A percentile compares a stretch with the other conserved stretches of the same genome.
Evolutionary conservation across 2,888 invertebrate species (phyloP).

Genomic region (Amphipoea lucens): DNA sequence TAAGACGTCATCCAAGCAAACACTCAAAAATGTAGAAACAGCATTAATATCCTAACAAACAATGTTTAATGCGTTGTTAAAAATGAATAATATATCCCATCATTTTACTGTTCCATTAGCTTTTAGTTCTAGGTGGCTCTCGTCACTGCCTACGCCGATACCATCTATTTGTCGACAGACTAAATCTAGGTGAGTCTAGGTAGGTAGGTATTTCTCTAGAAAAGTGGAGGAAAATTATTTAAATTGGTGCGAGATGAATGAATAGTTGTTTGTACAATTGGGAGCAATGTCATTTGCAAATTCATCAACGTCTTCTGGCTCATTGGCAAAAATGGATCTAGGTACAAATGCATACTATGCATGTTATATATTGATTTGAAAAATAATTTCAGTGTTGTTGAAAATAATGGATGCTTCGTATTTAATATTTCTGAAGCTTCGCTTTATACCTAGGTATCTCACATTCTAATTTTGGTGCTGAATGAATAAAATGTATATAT

Average conservation of each 20-base stretch:
- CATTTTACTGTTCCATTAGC: constrained; percentile 75
- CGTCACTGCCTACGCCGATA: constrained; percentile 71
- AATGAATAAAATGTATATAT: not conserved
- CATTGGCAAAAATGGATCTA: not conserved
- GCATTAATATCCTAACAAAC: constrained; percentile 54
- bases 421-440: not conserved
- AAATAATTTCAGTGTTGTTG: not conserved
- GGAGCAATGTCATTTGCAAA: constrained; percentile 33
- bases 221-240: constrained; percentile 11
- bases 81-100: constrained; percentile 69
- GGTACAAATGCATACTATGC: not conserved
- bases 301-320: constrained; percentile 3
- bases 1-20: constrained; percentile 13
- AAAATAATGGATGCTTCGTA: not conserved
- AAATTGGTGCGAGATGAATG: constrained; percentile 27
- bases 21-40: constrained; percentile 21
- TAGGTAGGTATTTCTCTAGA: constrained; percentile 25
- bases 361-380: not conserved
- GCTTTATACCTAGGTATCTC: not conserved
- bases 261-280: constrained; percentile 27
- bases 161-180: constrained; percentile 62
- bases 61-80: constrained; percentile 65
- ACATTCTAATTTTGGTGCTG: not conserved
- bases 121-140: constrained; percentile 72
- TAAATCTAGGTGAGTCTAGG: constrained; percentile 49